Evolutionary conservation across 2,797 vertebrate species (phyloP).

Genomic region (Ara ararauna): DNA sequence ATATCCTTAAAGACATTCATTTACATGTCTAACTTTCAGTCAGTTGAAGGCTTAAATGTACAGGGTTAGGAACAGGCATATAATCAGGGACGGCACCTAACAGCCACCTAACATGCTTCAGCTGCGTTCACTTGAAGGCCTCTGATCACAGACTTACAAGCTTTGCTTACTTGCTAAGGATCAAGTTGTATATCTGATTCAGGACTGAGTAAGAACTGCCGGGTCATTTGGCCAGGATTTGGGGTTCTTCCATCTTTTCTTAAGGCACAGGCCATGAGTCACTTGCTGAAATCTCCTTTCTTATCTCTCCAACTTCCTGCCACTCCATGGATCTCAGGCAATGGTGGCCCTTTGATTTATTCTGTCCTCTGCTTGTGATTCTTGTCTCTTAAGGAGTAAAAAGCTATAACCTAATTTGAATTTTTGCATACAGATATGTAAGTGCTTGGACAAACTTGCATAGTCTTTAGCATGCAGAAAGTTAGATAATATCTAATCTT

Average conservation of each 20-base stretch:
- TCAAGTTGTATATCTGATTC: not conserved
- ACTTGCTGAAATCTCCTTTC: not conserved
- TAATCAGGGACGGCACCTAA: not conserved
- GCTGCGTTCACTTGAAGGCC: not conserved
- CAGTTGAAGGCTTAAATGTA: not conserved
- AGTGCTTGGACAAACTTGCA: not conserved
- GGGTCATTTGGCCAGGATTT: not conserved
- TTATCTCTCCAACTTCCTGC: constrained; percentile 20
- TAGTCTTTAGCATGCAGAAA: not conserved
- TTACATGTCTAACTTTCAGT: not conserved
- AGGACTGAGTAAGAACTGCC: not conserved
- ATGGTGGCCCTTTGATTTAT: not conserved
- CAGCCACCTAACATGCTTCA: not conserved
- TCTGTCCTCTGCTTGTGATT: not conserved
- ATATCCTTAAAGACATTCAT: not conserved
- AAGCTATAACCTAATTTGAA: not conserved
- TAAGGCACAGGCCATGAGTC: not conserved
- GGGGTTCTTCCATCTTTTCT: not conserved
- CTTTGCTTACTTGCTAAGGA: not conserved
- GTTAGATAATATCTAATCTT: not conserved
- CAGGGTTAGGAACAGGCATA: not conserved
- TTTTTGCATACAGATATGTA: not conserved
- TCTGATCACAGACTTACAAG: not conserved
- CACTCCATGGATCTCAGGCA: not conserved
- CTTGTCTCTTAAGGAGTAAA: not conserved